These are phyloP conservation scores for Xyrichtys novacula DNA, from an alignment of 2,797 vertebrate species.

Conservation along the genomic window DNA sequence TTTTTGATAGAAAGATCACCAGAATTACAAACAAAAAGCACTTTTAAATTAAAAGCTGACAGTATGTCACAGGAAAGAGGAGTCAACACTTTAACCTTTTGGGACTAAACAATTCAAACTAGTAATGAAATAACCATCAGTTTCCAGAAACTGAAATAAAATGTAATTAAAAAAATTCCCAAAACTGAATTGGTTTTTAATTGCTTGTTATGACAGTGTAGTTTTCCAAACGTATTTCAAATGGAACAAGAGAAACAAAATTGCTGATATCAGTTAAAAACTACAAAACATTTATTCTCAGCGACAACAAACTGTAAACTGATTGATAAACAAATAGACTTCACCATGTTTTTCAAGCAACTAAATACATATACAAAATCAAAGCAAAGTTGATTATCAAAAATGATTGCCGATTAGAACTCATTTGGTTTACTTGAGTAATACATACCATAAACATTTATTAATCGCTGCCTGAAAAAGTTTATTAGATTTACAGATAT, in stretches of 20 bases:
- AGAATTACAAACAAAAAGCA: conserved; percentile 62
- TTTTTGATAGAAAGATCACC: conserved; percentile 79
- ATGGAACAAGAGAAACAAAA: too few relatives aligned
- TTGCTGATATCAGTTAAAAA: too few relatives aligned
- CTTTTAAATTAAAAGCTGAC: conserved; percentile 49
- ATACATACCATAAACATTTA: conserved; percentile 17
- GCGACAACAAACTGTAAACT: conserved; percentile 72
- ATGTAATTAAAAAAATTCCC: too few relatives aligned
- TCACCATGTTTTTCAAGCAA: conserved; percentile 64
- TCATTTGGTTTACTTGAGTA: conserved; percentile 47
- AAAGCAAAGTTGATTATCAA: conserved; percentile 70
- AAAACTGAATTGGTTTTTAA: too few relatives aligned
- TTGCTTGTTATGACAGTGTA: background rate
- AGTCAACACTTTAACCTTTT: background rate
- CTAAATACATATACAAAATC: conserved; percentile 27
- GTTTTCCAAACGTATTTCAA: conserved; percentile 6
- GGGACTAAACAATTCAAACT: background rate
- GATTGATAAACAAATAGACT: conserved; percentile 68
- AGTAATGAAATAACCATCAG: background rate
- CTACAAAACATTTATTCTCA: conserved; percentile 67
- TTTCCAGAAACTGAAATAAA: too few relatives aligned
- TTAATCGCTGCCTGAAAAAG: conserved; percentile 23
- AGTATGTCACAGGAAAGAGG: conserved; percentile 41
- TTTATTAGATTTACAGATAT: conserved; percentile 13
- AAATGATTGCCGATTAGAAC: conserved; percentile 64